Evolutionary conservation across 2,888 invertebrate species (phyloP), one percentile per base, ranked within the genome.

Genomic region (Salpingus planirostris): DNA sequence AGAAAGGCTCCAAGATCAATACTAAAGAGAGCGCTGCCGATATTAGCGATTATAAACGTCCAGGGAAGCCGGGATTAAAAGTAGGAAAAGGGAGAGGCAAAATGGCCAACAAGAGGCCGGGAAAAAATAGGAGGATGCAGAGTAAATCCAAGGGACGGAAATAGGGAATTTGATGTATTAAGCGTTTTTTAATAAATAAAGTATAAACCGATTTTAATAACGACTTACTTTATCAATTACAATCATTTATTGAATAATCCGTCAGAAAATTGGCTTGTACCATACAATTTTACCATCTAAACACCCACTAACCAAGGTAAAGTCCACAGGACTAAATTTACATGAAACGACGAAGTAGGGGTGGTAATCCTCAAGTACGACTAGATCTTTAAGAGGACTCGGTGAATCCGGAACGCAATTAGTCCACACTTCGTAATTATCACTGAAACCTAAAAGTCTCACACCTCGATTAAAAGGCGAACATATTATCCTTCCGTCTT

Each of bases 381-480:
- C 76, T 3, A 91, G 62, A 52, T 85, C 83, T 36, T 70, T 66
- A 24, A 87, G 63, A 47, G 70, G 64, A 27, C 58, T 52, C 2
- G 69, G 62, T 22, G 58, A 50, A 2, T 67, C 56, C 1, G 78
- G 76, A 1, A 74, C 68, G 54, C 80, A 77, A 44, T 78, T 75
- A 8, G 83, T 78, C 33, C 91, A 66, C 58, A 92, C 91, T 29
- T 80, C 72, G 58, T 90, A 89, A 27, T 77, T 67, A 5, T 76
- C 70, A 50, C 81, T 78, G 48, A 92, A 86, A 0, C 84, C 80
- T 13, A 95, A 65, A 2, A 95, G 68, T n/a, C 93, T 70, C 38
- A 92, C 76, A 15, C 93, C 92, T 52, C 77, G 80, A 1, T 81
- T 86, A 61, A 81, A 91, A 0, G 95, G 93, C 0, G 92, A 93